phyloP scores from a whole-genome alignment of 2,888 invertebrate species.

The Camptogramma bilineatum region DNA sequence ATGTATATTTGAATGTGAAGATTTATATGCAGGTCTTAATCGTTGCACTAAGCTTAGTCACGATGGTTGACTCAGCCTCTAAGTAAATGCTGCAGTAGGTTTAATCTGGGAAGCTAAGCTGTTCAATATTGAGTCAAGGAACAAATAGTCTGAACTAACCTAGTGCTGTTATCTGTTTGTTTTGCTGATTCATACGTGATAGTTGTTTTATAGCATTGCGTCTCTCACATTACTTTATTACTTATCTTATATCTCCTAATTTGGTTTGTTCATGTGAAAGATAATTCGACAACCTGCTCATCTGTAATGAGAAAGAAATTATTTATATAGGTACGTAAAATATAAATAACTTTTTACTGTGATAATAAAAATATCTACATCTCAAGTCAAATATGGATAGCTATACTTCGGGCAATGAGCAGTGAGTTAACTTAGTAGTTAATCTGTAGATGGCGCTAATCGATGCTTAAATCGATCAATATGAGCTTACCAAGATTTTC shows the following conservation, averaged over 20 bases:
- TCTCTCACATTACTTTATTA: not conserved
- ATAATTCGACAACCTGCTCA: not conserved
- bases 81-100: constrained; percentile 17
- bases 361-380: not conserved
- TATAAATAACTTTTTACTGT: not conserved
- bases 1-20: no score
- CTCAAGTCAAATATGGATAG: not conserved
- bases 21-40: not conserved
- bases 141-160: constrained; percentile 27
- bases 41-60: constrained; percentile 11
- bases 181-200: constrained; percentile 25
- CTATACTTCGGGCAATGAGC: no score
- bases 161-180: constrained; percentile 21
- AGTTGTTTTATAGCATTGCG: not conserved
- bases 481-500: no score
- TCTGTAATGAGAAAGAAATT: no score
- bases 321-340: no score
- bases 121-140: constrained; percentile 16
- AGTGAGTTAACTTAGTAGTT: no score
- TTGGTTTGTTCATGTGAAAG: not conserved
- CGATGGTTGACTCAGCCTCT: constrained; percentile 23
- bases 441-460: no score
- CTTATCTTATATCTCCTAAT: not conserved
- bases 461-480: no score
- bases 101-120: constrained; percentile 21